Evolutionary conservation across 2,797 vertebrate genomes (phyloP).

Genomic region (Trematomus bernacchii): DNA sequence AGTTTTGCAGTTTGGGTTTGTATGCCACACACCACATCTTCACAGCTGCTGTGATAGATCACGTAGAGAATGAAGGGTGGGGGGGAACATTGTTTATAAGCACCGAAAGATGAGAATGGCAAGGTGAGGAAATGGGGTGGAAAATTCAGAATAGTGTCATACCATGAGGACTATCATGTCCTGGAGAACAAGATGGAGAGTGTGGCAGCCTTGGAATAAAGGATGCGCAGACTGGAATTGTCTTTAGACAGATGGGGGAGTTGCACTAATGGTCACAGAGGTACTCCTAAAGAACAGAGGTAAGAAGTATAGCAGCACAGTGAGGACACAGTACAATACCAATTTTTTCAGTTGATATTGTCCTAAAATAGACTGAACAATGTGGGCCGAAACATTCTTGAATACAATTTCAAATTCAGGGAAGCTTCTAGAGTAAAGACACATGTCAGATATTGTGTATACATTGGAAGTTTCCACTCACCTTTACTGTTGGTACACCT

Average conservation of each 20-base stretch:
- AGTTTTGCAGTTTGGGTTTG: background rate
- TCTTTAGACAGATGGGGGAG: constrained; percentile 49
- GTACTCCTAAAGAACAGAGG: constrained; percentile 26
- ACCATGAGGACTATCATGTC: constrained; percentile 56
- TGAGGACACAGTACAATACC: background rate
- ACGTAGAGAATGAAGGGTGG: constrained; percentile 12
- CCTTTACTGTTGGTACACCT: background rate
- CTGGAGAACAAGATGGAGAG: constrained; percentile 69
- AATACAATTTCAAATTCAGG: constrained; percentile 7
- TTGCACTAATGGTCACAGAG: constrained; percentile 54
- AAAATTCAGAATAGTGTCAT: constrained; percentile 62
- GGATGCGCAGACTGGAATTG: constrained; percentile 38
- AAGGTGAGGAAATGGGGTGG: constrained; percentile 67
- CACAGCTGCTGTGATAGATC: constrained; percentile 51
- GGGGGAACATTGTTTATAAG: constrained; percentile 43
- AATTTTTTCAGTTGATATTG: background rate
- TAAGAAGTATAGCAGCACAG: constrained; percentile 20
- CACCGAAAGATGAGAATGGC: constrained; percentile 48
- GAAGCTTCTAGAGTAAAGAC: background rate
- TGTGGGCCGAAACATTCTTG: background rate
- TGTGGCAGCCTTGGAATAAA: constrained; percentile 33
- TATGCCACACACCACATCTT: background rate
- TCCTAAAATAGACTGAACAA: background rate
- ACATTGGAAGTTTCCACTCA: background rate
- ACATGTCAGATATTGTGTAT: background rate